Evolutionary conservation across 2,113 vertebrate genomes (phyloP).

Genomic region (Epinephelus lanceolatus): DNA sequence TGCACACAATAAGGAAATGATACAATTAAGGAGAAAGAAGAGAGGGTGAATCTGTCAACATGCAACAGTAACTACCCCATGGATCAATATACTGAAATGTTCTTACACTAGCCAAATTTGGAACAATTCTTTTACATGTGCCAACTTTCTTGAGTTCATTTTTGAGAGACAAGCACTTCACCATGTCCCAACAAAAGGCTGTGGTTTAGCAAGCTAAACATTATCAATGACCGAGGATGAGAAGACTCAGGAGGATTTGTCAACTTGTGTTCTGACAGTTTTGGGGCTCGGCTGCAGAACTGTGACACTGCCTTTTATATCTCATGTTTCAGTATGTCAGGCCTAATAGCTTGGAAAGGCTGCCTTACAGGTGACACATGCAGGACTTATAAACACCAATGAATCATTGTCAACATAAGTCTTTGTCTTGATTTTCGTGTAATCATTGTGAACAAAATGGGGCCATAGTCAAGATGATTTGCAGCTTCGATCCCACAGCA

Average conservation of each 20-base stretch:
- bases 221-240: background rate
- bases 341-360: background rate
- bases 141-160: slow-evolving; percentile 3
- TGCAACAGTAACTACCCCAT: background rate
- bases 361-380: background rate
- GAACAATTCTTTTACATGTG: slow-evolving; percentile 23
- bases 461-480: slow-evolving; percentile 24
- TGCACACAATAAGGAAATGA: slow-evolving; percentile 20
- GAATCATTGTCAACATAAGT: background rate
- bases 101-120: background rate
- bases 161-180: background rate
- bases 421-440: background rate
- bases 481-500: slow-evolving; percentile 15
- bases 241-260: background rate
- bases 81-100: background rate
- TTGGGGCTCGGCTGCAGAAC: background rate
- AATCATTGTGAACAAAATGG: background rate
- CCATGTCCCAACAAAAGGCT: background rate
- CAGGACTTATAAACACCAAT: background rate
- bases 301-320: background rate
- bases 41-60: background rate
- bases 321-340: background rate
- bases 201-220: background rate
- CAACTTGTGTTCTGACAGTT: slow-evolving; percentile 4
- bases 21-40: slow-evolving; percentile 4